A percentile compares a stretch with the other conserved stretches of the same genome.
These are phyloP conservation scores for Crocodylus rhombifer DNA, from an alignment of 2,797 vertebrate genomes.

Conservation along the genomic window DNA sequence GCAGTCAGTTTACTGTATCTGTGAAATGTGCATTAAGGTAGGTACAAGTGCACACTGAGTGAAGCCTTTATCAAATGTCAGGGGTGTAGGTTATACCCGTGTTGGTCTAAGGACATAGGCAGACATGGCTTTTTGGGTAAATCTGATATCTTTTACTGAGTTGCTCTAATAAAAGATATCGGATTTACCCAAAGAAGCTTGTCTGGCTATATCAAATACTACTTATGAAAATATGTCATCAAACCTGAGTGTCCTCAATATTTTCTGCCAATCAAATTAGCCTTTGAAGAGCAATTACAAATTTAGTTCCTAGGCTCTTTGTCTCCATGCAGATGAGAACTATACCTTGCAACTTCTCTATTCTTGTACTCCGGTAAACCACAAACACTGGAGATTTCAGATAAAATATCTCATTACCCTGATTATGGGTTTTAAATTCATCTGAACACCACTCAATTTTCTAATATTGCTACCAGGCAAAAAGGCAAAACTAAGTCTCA, in stretches of 20 bases:
- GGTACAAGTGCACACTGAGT: background rate
- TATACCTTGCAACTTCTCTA: background rate
- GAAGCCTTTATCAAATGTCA: no score
- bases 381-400: background rate
- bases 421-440: background rate
- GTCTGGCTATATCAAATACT: background rate
- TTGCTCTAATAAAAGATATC: no score
- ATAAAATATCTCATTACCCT: background rate
- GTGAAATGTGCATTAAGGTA: background rate
- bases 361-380: background rate
- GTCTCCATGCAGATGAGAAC: background rate
- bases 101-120: no score
- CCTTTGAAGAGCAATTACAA: background rate
- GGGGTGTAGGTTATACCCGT: no score
- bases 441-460: background rate
- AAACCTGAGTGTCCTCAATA: background rate
- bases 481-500: constrained; percentile 4
- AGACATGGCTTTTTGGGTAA: no score
- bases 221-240: background rate
- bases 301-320: background rate
- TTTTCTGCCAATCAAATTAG: background rate
- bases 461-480: background rate
- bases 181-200: no score
- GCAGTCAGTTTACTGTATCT: background rate
- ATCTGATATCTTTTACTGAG: no score